These are phyloP conservation scores for Amphipoea oculea DNA, from an alignment of 2,888 invertebrate genomes.

Conservation along the genomic window DNA sequence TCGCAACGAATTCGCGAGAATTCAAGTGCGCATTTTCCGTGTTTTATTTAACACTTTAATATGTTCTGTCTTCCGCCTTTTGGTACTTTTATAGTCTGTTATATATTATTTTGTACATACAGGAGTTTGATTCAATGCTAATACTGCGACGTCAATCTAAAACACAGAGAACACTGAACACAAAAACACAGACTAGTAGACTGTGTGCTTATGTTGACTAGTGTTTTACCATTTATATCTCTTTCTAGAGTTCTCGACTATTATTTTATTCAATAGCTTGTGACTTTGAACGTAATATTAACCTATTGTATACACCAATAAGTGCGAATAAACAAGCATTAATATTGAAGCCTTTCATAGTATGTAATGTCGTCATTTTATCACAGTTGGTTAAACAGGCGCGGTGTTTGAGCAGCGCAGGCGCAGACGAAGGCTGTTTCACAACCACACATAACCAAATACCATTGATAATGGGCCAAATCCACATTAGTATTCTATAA, in stretches of 20 bases:
- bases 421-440: slow-evolving; percentile 64
- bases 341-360: slow-evolving; percentile 27
- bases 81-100: slow-evolving; percentile 35
- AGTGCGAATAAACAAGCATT: slow-evolving; percentile 29
- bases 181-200: neutral
- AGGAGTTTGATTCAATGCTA: slow-evolving; percentile 49
- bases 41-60: slow-evolving; percentile 55
- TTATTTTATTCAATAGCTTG: slow-evolving; percentile 7
- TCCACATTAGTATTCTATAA: slow-evolving; percentile 10
- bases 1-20: slow-evolving; percentile 51
- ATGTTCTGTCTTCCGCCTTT: slow-evolving; percentile 57
- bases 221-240: neutral
- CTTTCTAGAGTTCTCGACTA: neutral
- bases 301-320: slow-evolving; percentile 50
- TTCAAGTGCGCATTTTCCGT: slow-evolving; percentile 51
- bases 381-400: slow-evolving; percentile 64
- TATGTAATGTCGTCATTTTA: slow-evolving; percentile 43
- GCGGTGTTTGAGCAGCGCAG: slow-evolving; percentile 55
- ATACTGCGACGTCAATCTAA: neutral
- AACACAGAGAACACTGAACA: neutral
- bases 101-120: slow-evolving; percentile 32
- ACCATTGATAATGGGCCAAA: slow-evolving; percentile 40
- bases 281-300: slow-evolving; percentile 39
- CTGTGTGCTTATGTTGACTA: too few relatives aligned
- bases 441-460: slow-evolving; percentile 57